Conservation (phyloP, 92 coral and sea anemone genomes). For the Zoanthus sansibaricus region DNA sequence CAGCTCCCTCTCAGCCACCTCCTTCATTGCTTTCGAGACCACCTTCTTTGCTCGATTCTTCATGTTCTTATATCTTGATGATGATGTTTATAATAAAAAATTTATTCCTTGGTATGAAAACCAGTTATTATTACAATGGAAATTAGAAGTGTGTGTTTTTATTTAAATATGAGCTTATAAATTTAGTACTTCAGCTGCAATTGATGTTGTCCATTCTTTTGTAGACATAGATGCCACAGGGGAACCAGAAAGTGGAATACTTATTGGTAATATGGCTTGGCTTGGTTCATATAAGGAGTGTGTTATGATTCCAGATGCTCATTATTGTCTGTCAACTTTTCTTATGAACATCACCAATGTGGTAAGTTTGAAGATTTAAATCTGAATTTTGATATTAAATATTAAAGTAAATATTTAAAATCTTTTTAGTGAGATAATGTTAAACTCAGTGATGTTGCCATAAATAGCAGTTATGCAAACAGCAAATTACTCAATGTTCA, state of each 20-base stretch:
- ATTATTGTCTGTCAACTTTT: slow-evolving; percentile 3
- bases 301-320: not conserved
- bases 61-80: too few relatives aligned
- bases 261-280: slow-evolving; percentile 16
- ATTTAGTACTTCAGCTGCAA: too few relatives aligned
- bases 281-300: slow-evolving; percentile 22
- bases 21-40: too few relatives aligned
- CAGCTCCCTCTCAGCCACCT: too few relatives aligned
- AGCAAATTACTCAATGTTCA: not conserved
- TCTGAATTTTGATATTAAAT: too few relatives aligned
- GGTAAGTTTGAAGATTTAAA: not conserved
- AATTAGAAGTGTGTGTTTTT: too few relatives aligned
- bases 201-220: not conserved
- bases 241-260: slow-evolving; percentile 15
- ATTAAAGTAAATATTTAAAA: too few relatives aligned
- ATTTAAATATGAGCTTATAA: too few relatives aligned
- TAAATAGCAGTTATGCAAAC: not conserved
- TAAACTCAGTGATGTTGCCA: not conserved
- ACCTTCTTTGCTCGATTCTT: too few relatives aligned
- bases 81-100: too few relatives aligned
- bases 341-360: not conserved
- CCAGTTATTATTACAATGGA: too few relatives aligned
- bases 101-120: too few relatives aligned
- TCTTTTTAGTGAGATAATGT: not conserved
- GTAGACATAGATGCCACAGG: slow-evolving; percentile 17